Evolutionary conservation across 2,797 vertebrate genomes (phyloP), one percentile per base, ranked within the genome.

Genomic region (Pangasius djambal): DNA sequence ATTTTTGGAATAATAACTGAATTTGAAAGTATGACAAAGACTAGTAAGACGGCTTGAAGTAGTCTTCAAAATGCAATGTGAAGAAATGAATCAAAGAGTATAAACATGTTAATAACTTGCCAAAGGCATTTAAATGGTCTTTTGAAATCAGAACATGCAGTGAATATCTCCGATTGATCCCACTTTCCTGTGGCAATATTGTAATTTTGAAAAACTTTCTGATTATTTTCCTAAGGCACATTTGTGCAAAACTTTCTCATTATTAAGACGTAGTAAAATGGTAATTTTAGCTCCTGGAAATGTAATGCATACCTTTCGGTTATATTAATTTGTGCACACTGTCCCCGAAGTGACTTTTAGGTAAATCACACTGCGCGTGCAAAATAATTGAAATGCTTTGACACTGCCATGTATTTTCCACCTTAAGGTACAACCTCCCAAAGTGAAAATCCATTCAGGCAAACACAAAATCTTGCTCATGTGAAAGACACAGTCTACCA

Each of bases 381-480:
- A 50, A 84, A 50, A 12, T 84, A 50, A 52, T 52, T 85, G 12
- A 85, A 34, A 85, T 70, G 28, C 63, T 12, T n/a, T 20, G 18
- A 67, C 83, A 84, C 63, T 50, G 83, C 28, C 83, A 34, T 67
- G 63, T 50, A 84, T 50, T 67, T 84, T 69, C 28, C 63, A 84
- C 44, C 40, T 31, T 48, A 16, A n/a, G 28, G 13, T 67, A 67
- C 4, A 4, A 31, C 10, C 28, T 25, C 10, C 8, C 16, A 84
- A 48, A 67, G n/a, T n/a, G 25, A 37, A 40, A 61, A 59, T 34
- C n/a, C 20, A 31, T 31, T 79, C 4, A 34, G n/a, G 16, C n/a
- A 16, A 31, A 78, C 48, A 37, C 34, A 79, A 83, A n/a, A 55
- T 55, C 55, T 78, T 78, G 28, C 40, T 25, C 40, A 13, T 28